phyloP scores from a whole-genome alignment of 2,113 vertebrate genomes.

The Cavia porcellus region DNA sequence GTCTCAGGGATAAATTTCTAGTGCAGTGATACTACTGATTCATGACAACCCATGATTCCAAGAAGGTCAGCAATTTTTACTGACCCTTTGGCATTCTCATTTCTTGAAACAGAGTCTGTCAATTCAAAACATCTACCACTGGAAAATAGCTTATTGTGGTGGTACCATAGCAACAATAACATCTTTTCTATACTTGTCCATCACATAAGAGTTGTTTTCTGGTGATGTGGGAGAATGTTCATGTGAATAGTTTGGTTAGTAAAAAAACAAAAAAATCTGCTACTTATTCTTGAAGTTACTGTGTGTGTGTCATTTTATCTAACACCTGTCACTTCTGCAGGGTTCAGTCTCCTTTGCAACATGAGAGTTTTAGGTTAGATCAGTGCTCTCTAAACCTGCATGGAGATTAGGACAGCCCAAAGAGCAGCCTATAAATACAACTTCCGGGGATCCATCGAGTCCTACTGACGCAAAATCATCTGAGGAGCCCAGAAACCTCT shows the following conservation, averaged over 20 bases:
- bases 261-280: neutral
- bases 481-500: neutral
- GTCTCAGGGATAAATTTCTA: neutral
- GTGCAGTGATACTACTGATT: neutral
- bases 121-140: constrained; percentile 64
- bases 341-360: neutral
- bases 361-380: neutral
- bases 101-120: constrained; percentile 61
- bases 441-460: neutral
- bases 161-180: constrained; percentile 68
- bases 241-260: neutral
- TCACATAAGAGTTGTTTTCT: constrained; percentile 1
- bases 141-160: constrained; percentile 54
- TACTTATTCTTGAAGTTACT: neutral
- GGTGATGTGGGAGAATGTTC: neutral
- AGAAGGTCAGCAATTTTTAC: neutral
- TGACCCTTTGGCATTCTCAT: neutral
- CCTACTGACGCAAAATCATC: neutral
- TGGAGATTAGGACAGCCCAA: neutral
- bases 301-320: neutral
- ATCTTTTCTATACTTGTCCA: neutral
- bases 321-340: neutral
- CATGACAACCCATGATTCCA: neutral
- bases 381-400: neutral
- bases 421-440: neutral